Evolutionary conservation across 2,888 invertebrate species (phyloP), one percentile per base, ranked within the genome.

Genomic region (Aphidius colemani): DNA sequence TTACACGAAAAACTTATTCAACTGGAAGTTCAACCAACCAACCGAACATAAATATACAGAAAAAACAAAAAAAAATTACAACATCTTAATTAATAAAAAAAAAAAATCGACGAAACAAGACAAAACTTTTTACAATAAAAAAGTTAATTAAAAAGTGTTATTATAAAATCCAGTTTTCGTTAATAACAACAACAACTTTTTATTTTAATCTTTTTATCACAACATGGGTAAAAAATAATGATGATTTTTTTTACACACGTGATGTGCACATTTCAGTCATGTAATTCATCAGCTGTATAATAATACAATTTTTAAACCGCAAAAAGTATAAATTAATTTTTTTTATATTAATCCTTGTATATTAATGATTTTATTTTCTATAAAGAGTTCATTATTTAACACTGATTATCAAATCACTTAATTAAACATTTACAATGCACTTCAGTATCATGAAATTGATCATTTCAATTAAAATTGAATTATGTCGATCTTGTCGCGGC

Each of bases 401-500:
- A 48, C 48, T 48, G 11, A 18, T 18, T 18, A 18, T 13, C 10
- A 7, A 2, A 13, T 11, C 48, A 13, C 48, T 48, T 6, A 3
- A 48, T 18, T 18, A 40, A 53, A 53, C 51, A 39, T 6, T 11
- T 6, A 39, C 7, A 30, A 7, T 45, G 45, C 51, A 51, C 48
- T 7, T 2, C 7, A 48, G 11, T 48, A 13, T 48, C 7, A 13
- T 48, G 11, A 8, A 11, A 11, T 8, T 13, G 11, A 48, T 8
- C 0, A 13, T 48, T 48, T 2, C 1, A 13, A 11, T 51, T 30
- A 2, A 1, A 8, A 51, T 51, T 51, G 11, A 11, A 48, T 7
- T 3, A 8, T 43, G 57, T 40, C 67, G 67, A 66, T 67, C 59
- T 59, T 63, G 60, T 64, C 53, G 64, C 64, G 64, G 70, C 71